Percentiles rank a stretch among this genome's conserved stretches.
phyloP scores from a whole-genome alignment of 1,140 invertebrate species.

The Drosophila rufa region DNA sequence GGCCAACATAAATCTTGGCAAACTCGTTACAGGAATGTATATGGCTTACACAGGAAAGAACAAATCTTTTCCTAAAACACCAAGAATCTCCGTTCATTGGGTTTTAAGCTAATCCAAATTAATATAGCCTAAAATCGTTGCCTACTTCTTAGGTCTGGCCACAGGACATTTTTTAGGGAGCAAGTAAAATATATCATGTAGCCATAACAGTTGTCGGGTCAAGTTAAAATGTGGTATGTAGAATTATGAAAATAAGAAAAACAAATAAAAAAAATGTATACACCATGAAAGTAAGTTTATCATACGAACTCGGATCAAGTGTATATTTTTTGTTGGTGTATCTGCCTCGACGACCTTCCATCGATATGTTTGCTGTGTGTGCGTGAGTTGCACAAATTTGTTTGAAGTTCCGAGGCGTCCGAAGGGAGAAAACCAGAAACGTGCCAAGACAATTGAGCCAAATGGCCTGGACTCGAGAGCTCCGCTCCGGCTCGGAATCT shows the following conservation, averaged over 20 bases:
- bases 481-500: slow-evolving; percentile 9
- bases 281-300: no score
- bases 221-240: no score
- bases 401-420: slow-evolving; percentile 55
- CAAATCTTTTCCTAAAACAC: neutral
- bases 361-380: slow-evolving; percentile 37
- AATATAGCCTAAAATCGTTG: neutral
- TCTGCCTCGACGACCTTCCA: slow-evolving; percentile 5
- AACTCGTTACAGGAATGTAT: slow-evolving; percentile 29
- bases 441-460: slow-evolving; percentile 67
- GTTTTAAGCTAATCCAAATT: neutral
- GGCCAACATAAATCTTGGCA: slow-evolving; percentile 32
- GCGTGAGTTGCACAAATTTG: slow-evolving; percentile 69
- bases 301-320: neutral
- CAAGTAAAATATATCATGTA: neutral
- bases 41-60: neutral
- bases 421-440: slow-evolving; percentile 39
- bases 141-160: neutral
- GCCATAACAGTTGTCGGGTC: neutral
- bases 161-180: neutral
- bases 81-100: neutral
- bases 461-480: slow-evolving; percentile 29
- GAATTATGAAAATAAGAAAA: no score
- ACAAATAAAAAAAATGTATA: no score
- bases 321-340: neutral